Base-by-base conservation (phyloP, 2,113 vertebrate genomes). In the Brachionichthys hirsutus region DNA sequence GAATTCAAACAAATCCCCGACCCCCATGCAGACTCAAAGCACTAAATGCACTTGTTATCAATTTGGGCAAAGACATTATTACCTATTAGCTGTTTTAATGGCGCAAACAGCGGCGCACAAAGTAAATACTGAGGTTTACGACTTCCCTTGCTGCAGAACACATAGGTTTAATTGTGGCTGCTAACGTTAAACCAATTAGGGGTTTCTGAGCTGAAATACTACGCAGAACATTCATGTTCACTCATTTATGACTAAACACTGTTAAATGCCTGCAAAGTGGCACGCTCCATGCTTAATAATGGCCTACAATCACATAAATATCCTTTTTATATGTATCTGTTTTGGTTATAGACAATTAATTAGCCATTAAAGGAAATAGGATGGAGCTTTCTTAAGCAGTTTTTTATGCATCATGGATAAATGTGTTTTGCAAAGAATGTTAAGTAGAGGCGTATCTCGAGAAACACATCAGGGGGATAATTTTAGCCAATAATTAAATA, bases 131-230 rank as follows among this genome's bases (percentile, higher is more conserved):
- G 72, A 82, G 78, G 79, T 92, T 92, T 89, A 92, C 64, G 77
- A 83, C 63, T 78, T 82, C 64, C 83, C 82, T 74, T 83, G 87
- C 92, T 92, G 80, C 68, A 93, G 84, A 75, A 89, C 86, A 86
- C 85, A 86, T 62, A 49, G 61, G 83, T 82, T 90, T 85, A 87
- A 82, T 85, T 87, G 85, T 76, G 80, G 89, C 86, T 85, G 85
- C 90, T 92, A 91, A 91, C 87, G 86, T 84, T 81, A 80, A 68
- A 86, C 85, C 93, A 93, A 93, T 93, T 92, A 90, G 54, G 78
- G 82, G 90, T 89, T 71, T 86, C 73, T 78, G 91, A 89, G 91
- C 56, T 87, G 86, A 89, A 89, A 89, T 88, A 90, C 81, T 53
- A 58, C 15, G 54, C 60, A 62, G 65, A 68, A 59, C 67, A 67